A percentile compares a stretch with the other conserved stretches of the same genome.
Evolutionary conservation across 2,797 vertebrate genomes (phyloP).

Genomic region (Chaenodraco wilsoni): DNA sequence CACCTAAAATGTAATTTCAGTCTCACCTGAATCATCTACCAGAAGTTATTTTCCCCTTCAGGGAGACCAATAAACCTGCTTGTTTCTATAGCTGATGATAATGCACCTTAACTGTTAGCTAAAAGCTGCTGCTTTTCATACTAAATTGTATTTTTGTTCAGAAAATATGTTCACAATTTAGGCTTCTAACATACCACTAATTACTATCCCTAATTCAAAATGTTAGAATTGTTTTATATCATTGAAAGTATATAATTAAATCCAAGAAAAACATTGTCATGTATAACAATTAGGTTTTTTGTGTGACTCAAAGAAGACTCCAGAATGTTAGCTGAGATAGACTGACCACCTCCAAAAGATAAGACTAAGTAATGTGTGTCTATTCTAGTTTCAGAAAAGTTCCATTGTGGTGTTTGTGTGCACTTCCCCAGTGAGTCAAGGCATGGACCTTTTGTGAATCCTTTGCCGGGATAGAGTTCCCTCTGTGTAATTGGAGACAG

Average conservation of each 20-base stretch:
- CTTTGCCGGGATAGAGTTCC: conserved; percentile 48
- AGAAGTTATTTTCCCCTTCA: not conserved
- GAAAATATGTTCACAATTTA: not conserved
- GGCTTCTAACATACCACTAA: not conserved
- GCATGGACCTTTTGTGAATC: conserved; percentile 43
- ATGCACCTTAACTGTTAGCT: not conserved
- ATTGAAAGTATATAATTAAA: not conserved
- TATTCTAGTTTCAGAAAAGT: conserved; percentile 5
- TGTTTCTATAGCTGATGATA: not conserved
- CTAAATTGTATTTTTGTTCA: not conserved
- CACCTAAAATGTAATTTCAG: not conserved
- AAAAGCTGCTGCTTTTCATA: not conserved
- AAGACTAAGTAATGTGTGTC: not conserved
- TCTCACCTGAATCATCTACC: not conserved
- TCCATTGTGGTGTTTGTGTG: conserved; percentile 19
- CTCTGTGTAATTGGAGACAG: conserved; percentile 57
- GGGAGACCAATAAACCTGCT: not conserved
- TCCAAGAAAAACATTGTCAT: not conserved
- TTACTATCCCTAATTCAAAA: not conserved
- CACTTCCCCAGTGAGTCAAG: conserved; percentile 18
- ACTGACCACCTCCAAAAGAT: not conserved
- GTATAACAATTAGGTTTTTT: not conserved
- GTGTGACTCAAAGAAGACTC: not conserved
- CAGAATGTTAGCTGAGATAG: not conserved
- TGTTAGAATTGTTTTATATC: not conserved